Evolutionary conservation across 2,797 vertebrate species (phyloP).

Genomic region (Gymnothorax javanicus): DNA sequence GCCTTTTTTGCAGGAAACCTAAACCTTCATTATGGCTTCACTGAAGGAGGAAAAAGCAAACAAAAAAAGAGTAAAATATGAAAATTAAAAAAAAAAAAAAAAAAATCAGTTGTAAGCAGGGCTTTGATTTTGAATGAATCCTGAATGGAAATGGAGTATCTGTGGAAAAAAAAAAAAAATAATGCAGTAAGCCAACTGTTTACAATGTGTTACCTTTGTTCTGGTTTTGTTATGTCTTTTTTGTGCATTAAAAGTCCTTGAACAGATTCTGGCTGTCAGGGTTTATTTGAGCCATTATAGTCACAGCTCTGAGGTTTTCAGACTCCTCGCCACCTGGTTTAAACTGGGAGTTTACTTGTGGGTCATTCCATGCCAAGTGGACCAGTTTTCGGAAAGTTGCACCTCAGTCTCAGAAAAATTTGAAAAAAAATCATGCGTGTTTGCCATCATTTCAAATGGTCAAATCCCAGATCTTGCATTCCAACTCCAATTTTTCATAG

Average conservation of each 20-base stretch:
- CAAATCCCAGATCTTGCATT: too few relatives aligned
- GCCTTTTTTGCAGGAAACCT: constrained; percentile 44
- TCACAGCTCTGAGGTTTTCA: background rate
- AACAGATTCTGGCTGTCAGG: constrained; percentile 29
- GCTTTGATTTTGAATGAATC: constrained; percentile 34
- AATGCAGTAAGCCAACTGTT: constrained; percentile 54
- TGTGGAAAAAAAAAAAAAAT: constrained; percentile 25
- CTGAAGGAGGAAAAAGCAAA: constrained; percentile 47
- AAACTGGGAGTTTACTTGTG: too few relatives aligned
- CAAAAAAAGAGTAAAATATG: constrained; percentile 22
- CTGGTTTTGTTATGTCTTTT: constrained; percentile 68
- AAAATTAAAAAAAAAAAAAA: constrained; percentile 33
- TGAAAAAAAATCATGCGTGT: too few relatives aligned
- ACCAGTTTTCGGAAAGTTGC: too few relatives aligned
- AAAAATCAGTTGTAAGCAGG: constrained; percentile 32
- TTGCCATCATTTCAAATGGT: too few relatives aligned
- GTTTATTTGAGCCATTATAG: background rate
- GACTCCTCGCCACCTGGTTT: background rate
- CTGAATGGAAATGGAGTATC: constrained; percentile 33
- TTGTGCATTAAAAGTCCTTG: constrained; percentile 33
- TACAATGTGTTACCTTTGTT: constrained; percentile 53
- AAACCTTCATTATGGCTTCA: constrained; percentile 37
- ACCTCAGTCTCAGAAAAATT: too few relatives aligned
- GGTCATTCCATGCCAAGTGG: too few relatives aligned
- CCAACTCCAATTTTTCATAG: too few relatives aligned